Conservation (phyloP, 1,140 invertebrate species). For the Steinernema feltiae region DNA sequence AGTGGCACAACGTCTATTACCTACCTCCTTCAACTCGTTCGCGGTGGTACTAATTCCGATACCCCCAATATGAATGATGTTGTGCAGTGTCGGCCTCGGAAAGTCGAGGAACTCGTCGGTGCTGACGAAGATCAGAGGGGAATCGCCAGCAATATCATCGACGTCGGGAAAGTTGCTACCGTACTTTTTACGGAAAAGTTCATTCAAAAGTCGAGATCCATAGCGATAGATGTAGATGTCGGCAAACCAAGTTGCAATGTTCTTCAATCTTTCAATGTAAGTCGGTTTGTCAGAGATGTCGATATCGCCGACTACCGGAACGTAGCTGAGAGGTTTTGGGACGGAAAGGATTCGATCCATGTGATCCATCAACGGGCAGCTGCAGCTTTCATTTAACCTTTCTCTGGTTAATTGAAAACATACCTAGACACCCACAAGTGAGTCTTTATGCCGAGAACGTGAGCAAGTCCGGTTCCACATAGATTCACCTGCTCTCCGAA, state of each 20-base stretch:
- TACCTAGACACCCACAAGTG: constrained; percentile 23
- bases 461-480: constrained; percentile 26
- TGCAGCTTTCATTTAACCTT: background rate
- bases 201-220: background rate
- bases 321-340: constrained; percentile 24
- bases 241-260: background rate
- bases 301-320: constrained; percentile 16
- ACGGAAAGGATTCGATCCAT: constrained; percentile 14
- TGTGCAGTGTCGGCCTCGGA: constrained; percentile 24
- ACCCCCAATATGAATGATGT: constrained; percentile 31
- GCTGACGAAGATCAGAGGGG: constrained; percentile 26
- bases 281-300: constrained; percentile 23
- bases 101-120: constrained; percentile 33
- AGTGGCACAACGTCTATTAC: background rate
- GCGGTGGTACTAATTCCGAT: constrained; percentile 17
- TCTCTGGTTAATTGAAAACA: constrained; percentile 1
- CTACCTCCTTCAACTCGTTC: constrained; percentile 12
- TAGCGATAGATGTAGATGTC: background rate
- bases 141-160: constrained; percentile 13
- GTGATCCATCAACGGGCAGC: constrained; percentile 26
- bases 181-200: constrained; percentile 17
- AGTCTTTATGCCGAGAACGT: constrained; percentile 23
- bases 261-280: background rate
- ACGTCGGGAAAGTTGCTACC: constrained; percentile 27
- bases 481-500: constrained; percentile 30